Conservation (phyloP, 2,888 invertebrate species). For the Diarsia mendica region DNA sequence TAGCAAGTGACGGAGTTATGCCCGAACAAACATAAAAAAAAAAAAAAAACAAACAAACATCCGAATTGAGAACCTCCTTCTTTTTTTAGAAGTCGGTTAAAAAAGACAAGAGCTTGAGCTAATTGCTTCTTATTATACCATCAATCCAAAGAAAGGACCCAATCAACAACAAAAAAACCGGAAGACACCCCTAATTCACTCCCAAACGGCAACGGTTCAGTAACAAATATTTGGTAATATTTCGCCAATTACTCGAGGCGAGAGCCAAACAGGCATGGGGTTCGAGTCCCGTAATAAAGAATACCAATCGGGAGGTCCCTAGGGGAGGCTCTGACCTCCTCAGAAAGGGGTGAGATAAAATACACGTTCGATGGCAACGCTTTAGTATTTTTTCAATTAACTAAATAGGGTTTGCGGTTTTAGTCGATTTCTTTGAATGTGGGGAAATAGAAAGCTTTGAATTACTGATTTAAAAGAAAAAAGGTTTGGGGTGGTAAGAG, state of each 20-base stretch:
- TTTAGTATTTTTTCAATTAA: slow-evolving; percentile 81
- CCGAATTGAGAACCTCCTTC: too few relatives aligned
- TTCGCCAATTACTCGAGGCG: slow-evolving; percentile 78
- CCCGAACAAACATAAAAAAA: too few relatives aligned
- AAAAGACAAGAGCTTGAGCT: too few relatives aligned
- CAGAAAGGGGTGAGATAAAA: slow-evolving; percentile 76
- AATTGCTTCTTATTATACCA: too few relatives aligned
- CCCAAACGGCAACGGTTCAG: slow-evolving; percentile 59
- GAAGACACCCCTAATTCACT: slow-evolving; percentile 61
- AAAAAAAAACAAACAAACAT: too few relatives aligned
- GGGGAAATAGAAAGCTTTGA: slow-evolving; percentile 38
- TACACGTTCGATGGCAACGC: slow-evolving; percentile 72
- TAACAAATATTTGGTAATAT: slow-evolving; percentile 75
- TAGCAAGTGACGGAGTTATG: too few relatives aligned
- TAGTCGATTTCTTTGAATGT: slow-evolving; percentile 48
- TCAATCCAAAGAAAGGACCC: slow-evolving; percentile 5
- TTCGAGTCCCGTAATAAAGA: slow-evolving; percentile 79
- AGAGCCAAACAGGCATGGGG: slow-evolving; percentile 75
- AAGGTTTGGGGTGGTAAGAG: slow-evolving; percentile 17
- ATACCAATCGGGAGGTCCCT: slow-evolving; percentile 78
- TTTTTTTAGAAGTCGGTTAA: too few relatives aligned
- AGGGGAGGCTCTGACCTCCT: slow-evolving; percentile 79
- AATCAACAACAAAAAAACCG: slow-evolving; percentile 33
- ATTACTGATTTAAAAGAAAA: slow-evolving; percentile 45
- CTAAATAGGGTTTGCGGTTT: slow-evolving; percentile 72